Evolutionary conservation across 2,113 vertebrate species (phyloP), one percentile per base, ranked within the genome.

Genomic region (Tautogolabrus adspersus): DNA sequence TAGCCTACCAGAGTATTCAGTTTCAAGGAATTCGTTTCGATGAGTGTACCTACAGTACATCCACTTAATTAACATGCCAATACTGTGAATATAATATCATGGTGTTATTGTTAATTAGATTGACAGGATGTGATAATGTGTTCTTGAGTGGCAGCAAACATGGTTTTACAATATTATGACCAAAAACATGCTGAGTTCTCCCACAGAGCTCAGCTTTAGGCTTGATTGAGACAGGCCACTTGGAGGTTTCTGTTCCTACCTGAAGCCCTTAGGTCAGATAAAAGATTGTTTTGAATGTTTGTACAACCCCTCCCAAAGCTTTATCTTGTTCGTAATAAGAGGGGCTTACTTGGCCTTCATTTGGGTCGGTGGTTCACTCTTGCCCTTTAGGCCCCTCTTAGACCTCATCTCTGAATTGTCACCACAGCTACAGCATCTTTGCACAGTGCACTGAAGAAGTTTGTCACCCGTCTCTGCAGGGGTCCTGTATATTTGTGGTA

Each of bases 271-370:
- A 61, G 79, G 77, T 62, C 67, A 47, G 52, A 16, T 66, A 3
- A 56, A 22, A 16, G 30, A 46, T 61, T 37, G 42, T 34, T 37
- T 3, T 42, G 47, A 46, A 44, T 62, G 68, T 85, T 77, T 72
- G 46, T 64, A 75, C 51, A 58, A 21, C 75, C 63, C 37, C 84
- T 74, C 77, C 83, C 77, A 60, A 5, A 82, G 59, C 77, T 66
- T 83, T 84, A 72, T 85, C 60, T 54, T 67, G 23, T 78, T 75
- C 59, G 59, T 23, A 49, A 21, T 47, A 10, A 26, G 57, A 10
- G 61, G 60, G 56, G 47, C 8, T 76, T 8, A 15, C 3, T 49
- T 40, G 9, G 47, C 10, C 13, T 64, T 47, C 19, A 1, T 16
- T 21, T 15, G 37, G 40, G 8, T 19, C 30, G 30, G 30, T 34